phyloP scores from a whole-genome alignment of 2,113 vertebrate species.

The Leptosomus discolor region DNA sequence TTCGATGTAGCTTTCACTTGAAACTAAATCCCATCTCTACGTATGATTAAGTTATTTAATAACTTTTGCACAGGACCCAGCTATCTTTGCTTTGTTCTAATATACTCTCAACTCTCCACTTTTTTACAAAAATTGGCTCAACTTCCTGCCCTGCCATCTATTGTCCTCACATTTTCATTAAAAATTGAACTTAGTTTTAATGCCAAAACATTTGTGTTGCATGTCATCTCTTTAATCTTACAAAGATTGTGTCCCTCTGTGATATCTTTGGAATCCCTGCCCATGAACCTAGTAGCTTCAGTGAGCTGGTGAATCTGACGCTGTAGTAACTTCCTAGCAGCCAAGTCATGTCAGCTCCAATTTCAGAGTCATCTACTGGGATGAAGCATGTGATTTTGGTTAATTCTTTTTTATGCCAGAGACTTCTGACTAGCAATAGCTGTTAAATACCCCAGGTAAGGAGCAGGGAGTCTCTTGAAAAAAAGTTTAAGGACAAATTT shows the following conservation, averaged over 20 bases:
- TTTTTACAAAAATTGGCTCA: background rate
- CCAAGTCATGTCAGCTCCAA: background rate
- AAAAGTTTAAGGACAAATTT: background rate
- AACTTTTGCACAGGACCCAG: background rate
- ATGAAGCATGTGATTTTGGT: background rate
- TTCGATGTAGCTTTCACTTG: background rate
- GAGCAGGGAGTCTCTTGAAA: background rate
- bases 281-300: background rate
- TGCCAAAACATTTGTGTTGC: background rate
- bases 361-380: background rate
- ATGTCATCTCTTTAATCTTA: background rate
- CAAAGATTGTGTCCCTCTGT: background rate
- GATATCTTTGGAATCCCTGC: background rate
- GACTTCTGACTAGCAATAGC: background rate
- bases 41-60: background rate
- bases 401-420: background rate
- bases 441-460: background rate
- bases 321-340: background rate
- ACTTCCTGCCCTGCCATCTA: background rate
- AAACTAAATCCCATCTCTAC: background rate
- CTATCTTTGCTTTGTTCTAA: background rate
- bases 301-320: background rate
- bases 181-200: background rate
- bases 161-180: background rate
- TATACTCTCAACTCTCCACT: background rate